phyloP scores from a whole-genome alignment of 2,888 invertebrate genomes.

The Cheilosia grossa region DNA sequence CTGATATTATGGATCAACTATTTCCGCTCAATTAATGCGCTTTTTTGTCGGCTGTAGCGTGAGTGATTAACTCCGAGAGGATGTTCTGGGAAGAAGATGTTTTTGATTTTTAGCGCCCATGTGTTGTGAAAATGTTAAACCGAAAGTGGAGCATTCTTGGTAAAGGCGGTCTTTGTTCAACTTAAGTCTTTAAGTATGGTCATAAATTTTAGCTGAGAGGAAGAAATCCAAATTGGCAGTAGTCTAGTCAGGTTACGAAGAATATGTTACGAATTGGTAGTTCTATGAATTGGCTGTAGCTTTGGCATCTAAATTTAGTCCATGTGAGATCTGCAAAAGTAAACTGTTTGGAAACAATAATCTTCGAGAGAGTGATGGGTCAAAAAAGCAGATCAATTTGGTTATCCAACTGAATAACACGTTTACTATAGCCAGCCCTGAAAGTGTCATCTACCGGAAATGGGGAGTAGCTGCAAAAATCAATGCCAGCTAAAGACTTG shows the following conservation, averaged over 20 bases:
- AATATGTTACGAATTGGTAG: neutral
- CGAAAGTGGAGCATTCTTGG: constrained; percentile 16
- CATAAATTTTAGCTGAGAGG: neutral
- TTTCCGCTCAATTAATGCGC: constrained; percentile 32
- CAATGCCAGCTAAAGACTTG: no score
- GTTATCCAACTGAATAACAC: no score
- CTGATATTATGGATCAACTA: constrained; percentile 9
- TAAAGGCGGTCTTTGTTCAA: constrained; percentile 21
- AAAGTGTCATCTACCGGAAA: no score
- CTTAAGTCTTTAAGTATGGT: neutral
- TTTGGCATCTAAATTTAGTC: neutral
- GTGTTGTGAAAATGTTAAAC: constrained; percentile 16
- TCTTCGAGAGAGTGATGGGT: no score
- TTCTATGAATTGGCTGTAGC: neutral
- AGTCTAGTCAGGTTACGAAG: neutral
- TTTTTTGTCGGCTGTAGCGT: constrained; percentile 16
- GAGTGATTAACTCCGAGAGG: neutral
- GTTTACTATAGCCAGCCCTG: no score
- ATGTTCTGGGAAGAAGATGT: no score
- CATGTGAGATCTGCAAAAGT: no score
- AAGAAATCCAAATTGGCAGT: neutral
- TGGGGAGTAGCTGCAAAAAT: no score
- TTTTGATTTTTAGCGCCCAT: constrained; percentile 11
- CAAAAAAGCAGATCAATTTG: no score
- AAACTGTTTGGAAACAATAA: no score